Conservation (phyloP, 1,140 invertebrate species). For the Drosophila sp. region DNA sequence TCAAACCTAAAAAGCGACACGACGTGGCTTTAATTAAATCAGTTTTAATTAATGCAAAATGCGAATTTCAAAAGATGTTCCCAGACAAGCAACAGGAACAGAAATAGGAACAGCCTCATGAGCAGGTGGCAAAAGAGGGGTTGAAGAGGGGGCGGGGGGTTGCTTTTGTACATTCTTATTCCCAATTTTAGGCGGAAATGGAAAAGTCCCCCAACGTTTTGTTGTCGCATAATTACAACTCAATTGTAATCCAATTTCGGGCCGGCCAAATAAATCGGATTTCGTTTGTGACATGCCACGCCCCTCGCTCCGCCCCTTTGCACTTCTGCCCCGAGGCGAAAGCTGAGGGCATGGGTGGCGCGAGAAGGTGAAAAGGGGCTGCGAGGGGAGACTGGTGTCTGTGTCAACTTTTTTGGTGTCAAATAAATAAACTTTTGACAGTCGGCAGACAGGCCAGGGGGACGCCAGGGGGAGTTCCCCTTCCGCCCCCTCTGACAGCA, state of each 20-base stretch:
- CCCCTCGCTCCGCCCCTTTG: background rate
- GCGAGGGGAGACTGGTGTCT: conserved; percentile 57
- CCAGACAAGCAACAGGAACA: conserved; percentile 44
- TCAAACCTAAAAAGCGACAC: conserved; percentile 67
- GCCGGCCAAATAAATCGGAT: conserved; percentile 74
- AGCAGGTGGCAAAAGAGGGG: background rate
- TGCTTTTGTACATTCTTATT: background rate
- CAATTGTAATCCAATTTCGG: conserved; percentile 82
- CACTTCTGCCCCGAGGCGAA: background rate
- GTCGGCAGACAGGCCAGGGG: conserved; percentile 65
- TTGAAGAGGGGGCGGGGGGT: background rate
- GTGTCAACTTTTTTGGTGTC: conserved; percentile 79
- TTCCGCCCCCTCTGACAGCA: background rate
- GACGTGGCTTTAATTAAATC: conserved; percentile 77
- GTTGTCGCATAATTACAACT: conserved; percentile 83
- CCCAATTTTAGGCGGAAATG: background rate
- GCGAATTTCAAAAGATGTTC: conserved; percentile 75
- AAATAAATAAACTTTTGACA: conserved; percentile 83
- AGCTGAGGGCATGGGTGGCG: background rate
- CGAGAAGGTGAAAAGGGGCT: background rate
- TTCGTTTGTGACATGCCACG: conserved; percentile 61
- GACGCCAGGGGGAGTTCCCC: conserved; percentile 9
- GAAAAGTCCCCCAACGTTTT: conserved; percentile 48
- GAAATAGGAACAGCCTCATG: conserved; percentile 51
- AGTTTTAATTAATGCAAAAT: conserved; percentile 83